Percentiles rank a stretch among this genome's conserved stretches.
Evolutionary conservation across 23 tunicate species (phyloP).

Genomic region (Ascidia mentula): DNA sequence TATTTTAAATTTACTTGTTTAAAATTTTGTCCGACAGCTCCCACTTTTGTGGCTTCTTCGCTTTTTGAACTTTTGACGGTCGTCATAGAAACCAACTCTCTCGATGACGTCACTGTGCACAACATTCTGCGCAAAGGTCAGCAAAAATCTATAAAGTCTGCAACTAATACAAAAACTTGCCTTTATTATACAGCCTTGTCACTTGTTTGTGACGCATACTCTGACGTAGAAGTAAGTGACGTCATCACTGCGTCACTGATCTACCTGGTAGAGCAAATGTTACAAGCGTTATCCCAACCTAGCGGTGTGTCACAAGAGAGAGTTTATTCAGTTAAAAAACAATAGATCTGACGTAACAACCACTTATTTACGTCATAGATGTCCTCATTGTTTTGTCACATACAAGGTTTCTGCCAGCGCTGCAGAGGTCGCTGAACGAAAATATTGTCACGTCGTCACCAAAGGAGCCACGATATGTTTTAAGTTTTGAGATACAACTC

Average conservation of each 20-base stretch:
- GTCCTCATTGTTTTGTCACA: constrained; percentile 7
- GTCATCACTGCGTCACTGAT: neutral
- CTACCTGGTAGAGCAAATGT: neutral
- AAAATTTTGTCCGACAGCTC: too few relatives aligned
- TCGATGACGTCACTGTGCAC: neutral
- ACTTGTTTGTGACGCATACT: neutral
- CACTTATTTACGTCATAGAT: neutral
- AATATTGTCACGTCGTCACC: neutral
- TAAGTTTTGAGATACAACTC: neutral
- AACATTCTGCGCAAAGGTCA: neutral
- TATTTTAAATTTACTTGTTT: too few relatives aligned
- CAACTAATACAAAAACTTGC: neutral
- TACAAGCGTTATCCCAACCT: too few relatives aligned
- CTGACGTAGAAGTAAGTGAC: neutral
- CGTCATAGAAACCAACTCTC: neutral
- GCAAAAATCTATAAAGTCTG: neutral
- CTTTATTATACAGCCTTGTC: neutral
- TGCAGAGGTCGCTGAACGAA: neutral
- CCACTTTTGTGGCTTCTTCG: neutral
- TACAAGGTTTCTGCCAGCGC: neutral
- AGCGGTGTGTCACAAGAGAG: too few relatives aligned
- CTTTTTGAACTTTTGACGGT: neutral
- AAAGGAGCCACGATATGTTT: neutral
- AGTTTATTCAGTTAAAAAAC: neutral
- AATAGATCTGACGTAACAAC: neutral